Base-by-base conservation (phyloP, 2,888 invertebrate genomes). In the Buathra laborator region DNA sequence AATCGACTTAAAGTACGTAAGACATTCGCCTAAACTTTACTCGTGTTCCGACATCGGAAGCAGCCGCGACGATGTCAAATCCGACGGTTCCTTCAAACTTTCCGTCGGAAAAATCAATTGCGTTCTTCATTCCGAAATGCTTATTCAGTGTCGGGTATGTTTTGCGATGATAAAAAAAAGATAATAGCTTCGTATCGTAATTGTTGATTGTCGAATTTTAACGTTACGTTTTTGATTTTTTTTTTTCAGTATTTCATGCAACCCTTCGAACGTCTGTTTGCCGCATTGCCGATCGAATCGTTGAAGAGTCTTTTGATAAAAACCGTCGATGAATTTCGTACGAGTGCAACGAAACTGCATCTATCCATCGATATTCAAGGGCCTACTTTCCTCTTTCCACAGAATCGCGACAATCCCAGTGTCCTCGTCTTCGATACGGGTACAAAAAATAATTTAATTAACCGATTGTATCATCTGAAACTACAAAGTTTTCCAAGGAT, bases 361-460 rank as follows among this genome's bases (percentile, higher is more conserved):
- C 93, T 97, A 1, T 95, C 95, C 46, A 95, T 97, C 46, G 96
- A 96, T 92, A 95, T 97, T 72, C 96, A 96, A 90, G 96, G 97
- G 2, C 97, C 97, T 5, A 96, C 97, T 0, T 93, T 98, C 19
- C 94, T 97, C 51, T 94, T 98, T 68, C 98, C 98, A 0, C 97
- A 97, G 90, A 97, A 97, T 90, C 96, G 97, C 0, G 96, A 97
- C 6, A 97, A 97, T 0, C 97, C 97, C 0, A 97, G 97, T 92
- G 94, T 97, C 7, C 93, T 98, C 67, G 96, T 97, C 29, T 94
- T 97, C n/a, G 97, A 97, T 90, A 95, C 96, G 94, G 97, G 96
- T 96, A 94, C 90, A 74, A 76, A 3, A 24, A 6, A 56, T 48
- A 2, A 53, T 32, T 29, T n/a, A 0, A 14, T 16, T 16, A 6